phyloP scores from a whole-genome alignment of 2,113 vertebrate genomes.

The Felis catus region F.catus_Fca126_mat1.0 CM031426.1:57569501-57570000 shows the following conservation, averaged over 20 bases:
- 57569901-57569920: not conserved
- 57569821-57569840: not conserved
- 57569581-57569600: no score
- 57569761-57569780: not conserved
- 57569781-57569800: not conserved
- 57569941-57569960: not conserved
- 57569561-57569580: no score
- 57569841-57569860: not conserved
- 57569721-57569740: fast-evolving
- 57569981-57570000: not conserved
- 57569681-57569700: not conserved
- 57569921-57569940: not conserved
- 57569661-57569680: not conserved
- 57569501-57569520: no score
- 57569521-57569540: no score
- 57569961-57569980: slow-evolving; percentile 20
- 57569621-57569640: no score
- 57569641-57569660: not conserved
- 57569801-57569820: not conserved
- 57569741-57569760: fast-evolving
- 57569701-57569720: not conserved
- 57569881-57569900: not conserved
- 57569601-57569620: no score
- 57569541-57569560: no score
- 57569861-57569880: not conserved